phyloP scores from a whole-genome alignment of 2,888 invertebrate species.

The Epinotia ramella region DNA sequence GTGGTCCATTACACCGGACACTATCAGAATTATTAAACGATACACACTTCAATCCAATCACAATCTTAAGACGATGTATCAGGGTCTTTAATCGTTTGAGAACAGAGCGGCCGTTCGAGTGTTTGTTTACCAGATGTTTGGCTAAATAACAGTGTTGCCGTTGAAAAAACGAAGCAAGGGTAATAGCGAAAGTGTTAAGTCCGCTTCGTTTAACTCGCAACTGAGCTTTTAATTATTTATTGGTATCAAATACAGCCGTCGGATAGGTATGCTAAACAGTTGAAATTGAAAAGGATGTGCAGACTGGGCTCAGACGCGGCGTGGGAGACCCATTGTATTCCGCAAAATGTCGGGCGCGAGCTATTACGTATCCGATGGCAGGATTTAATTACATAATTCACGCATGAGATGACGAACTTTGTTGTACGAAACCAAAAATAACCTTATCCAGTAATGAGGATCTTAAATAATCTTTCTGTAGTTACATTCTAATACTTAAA shows the following conservation, averaged over 20 bases:
- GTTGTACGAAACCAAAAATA: conserved; percentile 18
- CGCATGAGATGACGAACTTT: conserved; percentile 29
- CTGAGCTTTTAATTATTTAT: conserved; percentile 61
- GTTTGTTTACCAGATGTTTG: conserved; percentile 56
- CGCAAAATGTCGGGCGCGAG: conserved; percentile 66
- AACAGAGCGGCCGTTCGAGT: conserved; percentile 46
- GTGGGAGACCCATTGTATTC: conserved; percentile 81
- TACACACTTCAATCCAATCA: conserved; percentile 51
- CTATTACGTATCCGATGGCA: conserved; percentile 68
- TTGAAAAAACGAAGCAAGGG: conserved; percentile 66
- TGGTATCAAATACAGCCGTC: conserved; percentile 48
- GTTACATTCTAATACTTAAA: neutral
- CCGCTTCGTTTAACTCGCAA: conserved; percentile 70
- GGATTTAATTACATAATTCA: conserved; percentile 47
- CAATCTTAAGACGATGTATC: conserved; percentile 53
- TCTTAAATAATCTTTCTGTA: conserved; percentile 2
- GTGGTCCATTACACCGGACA: conserved; percentile 71
- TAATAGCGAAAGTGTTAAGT: conserved; percentile 81
- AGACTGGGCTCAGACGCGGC: conserved; percentile 72
- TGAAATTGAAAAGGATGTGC: conserved; percentile 73
- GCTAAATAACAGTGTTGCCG: conserved; percentile 73
- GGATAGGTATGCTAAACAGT: conserved; percentile 75
- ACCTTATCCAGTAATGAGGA: conserved; percentile 1
- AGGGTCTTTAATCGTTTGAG: conserved; percentile 53
- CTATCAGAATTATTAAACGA: conserved; percentile 51